A percentile compares a stretch with the other conserved stretches of the same genome.
Conservation (phyloP, 2,797 vertebrate species). For the Glyptemys insculpta region DNA sequence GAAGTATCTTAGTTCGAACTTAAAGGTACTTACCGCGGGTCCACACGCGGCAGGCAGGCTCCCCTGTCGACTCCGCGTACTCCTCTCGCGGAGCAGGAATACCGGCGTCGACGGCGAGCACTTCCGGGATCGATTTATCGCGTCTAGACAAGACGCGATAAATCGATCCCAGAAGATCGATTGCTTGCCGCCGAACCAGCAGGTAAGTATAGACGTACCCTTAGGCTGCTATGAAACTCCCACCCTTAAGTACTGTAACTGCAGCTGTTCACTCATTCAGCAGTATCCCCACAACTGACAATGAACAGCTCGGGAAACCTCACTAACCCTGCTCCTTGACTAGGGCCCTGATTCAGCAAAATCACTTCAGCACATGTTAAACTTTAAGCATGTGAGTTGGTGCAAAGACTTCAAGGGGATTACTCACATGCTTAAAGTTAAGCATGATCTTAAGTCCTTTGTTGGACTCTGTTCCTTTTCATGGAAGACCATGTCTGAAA, state of each 20-base stretch:
- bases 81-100: too few relatives aligned
- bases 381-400: not conserved
- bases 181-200: too few relatives aligned
- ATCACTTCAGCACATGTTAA: not conserved
- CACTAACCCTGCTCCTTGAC: not conserved
- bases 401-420: not conserved
- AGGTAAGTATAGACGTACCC: not conserved
- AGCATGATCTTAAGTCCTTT: not conserved
- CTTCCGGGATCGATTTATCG: too few relatives aligned
- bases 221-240: not conserved
- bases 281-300: not conserved
- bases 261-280: not conserved
- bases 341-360: not conserved
- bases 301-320: not conserved
- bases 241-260: not conserved
- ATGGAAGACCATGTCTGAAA: not conserved
- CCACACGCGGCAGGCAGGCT: too few relatives aligned
- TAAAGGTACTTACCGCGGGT: too few relatives aligned
- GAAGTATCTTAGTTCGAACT: too few relatives aligned
- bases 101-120: too few relatives aligned
- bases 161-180: too few relatives aligned
- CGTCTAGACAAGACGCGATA: too few relatives aligned
- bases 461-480: not conserved
- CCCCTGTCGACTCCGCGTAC: too few relatives aligned
- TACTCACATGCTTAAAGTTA: conserved; percentile 13